Evolutionary conservation across 2,797 vertebrate species (phyloP), one percentile per base, ranked within the genome.

Genomic region (Enteromius trimaculatus): DNA sequence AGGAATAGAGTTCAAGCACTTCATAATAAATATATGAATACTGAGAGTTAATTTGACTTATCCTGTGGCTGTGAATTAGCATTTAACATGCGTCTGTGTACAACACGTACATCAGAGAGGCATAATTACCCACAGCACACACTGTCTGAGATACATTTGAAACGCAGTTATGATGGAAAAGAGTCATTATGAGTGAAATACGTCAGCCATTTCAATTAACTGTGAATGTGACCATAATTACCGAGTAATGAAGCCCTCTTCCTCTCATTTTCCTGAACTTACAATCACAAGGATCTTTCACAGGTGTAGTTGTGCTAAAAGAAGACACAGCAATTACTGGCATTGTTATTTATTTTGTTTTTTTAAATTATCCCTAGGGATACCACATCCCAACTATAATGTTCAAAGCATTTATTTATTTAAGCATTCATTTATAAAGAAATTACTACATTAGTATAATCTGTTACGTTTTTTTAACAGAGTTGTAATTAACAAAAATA

Each of bases 81-180:
- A 39, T 79, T 51, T 64, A 31, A 26, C 14, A 1, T 23, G 77
- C 16, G 5, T 47, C n/a, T 64, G 76, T 64, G 29, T 79, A 49
- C 21, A 69, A 55, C 44, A 47, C 2, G 29, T 60, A 49, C 55
- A 74, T 72, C 79, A 37, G 23, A 26, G 39, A 80, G 60, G 19
- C 3, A 13, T 82, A 76, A 76, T 82, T 76, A 75, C 16, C 42
- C 6, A 37, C 31, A 13, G 62, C 47, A 53, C 34, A 75, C 80
- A 64, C 58, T 19, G 44, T 82, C 34, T 81, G 17, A 81, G 55
- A 51, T 53, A 26, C 19, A 82, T 76, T 53, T 64, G 47, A 34
- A 66, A 82, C 16, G 47, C 17, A 76, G 42, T 82, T 76, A 82
- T 82, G 44, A 82, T 55, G 16, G 16, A 76, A 82, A 66, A 53